Evolutionary conservation across 2,888 invertebrate species (phyloP), one percentile per base, ranked within the genome.

Genomic region (Podotricha telesiphe): DNA sequence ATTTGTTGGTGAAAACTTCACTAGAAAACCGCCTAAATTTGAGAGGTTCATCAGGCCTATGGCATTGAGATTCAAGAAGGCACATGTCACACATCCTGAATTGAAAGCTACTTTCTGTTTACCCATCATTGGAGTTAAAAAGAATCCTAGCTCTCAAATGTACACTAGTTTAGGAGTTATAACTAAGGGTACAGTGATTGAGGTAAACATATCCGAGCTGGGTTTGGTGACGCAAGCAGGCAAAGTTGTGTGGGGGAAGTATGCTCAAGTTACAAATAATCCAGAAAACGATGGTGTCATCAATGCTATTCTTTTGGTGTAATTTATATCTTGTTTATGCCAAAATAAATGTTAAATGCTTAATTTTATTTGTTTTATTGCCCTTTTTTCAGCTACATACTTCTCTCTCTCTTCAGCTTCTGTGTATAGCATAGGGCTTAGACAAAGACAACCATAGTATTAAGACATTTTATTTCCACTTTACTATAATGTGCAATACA

Each of bases 231-330:
- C 99, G 0, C 99, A 99, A 86, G 97, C 98, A 10, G 99, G 99
- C 71, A 99, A 99, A 95, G 99, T 99, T 59, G 98, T 99, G 0
- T 99, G 99, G 99, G 99, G 99, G 70, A 99, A 99, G 94, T 99
- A 98, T 86, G 99, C 99, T 0, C 99, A 99, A 91, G 99, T 99
- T 19, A 99, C 99, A 0, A 99, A 99, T 89, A 98, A 99, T 92
- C 99, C 99, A 0, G 99, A 99, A 89, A 99, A 99, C 91, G 99
- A 99, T 94, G 99, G 99, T 19, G 99, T 99, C 83, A 99, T 99
- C 71, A 99, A 99, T 94, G 99, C 99, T 84, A 98, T 99, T 71
- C 94, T 99, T 72, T 94, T 99, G 86, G 97, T 99, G 75, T 99
- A 95, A 95, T 65, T 73, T 74, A 28, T 68, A 51, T 65, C 65